These are phyloP conservation scores for Ctenodactylus gundi DNA, from an alignment of 2,113 vertebrate species.

Conservation along the genomic window DNA sequence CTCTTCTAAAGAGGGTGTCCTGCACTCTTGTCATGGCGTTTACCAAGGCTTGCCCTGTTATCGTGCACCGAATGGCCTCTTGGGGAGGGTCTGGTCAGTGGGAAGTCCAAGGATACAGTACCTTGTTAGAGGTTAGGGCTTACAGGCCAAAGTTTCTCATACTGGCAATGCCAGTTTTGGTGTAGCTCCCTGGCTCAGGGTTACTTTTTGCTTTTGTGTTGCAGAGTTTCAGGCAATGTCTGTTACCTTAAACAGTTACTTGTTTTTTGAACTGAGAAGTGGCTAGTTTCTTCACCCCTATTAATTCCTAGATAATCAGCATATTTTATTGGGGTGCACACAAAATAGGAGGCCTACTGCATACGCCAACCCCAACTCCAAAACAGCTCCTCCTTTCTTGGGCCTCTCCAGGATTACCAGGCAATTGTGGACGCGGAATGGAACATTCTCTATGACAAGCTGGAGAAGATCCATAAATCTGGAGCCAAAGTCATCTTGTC, in stretches of 20 bases:
- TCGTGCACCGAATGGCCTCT: background rate
- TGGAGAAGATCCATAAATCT: constrained; percentile 94
- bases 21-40: background rate
- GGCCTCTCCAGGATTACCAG: constrained; percentile 94
- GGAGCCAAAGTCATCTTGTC: constrained; percentile 97
- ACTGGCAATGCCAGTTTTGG: background rate
- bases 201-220: background rate
- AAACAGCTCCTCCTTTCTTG: constrained; percentile 6
- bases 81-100: background rate
- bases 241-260: background rate
- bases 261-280: background rate
- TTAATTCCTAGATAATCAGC: background rate
- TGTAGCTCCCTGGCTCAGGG: background rate
- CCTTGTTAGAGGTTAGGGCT: background rate
- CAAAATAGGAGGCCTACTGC: background rate
- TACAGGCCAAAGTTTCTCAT: background rate
- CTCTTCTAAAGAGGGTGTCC: background rate
- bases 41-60: background rate
- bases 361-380: background rate
- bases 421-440: constrained; percentile 98
- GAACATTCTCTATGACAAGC: constrained; percentile 98
- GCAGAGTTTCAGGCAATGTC: background rate
- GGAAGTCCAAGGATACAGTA: background rate
- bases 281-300: background rate
- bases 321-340: background rate